A percentile compares a stretch with the other conserved stretches of the same genome.
Evolutionary conservation across 2,797 vertebrate species (phyloP).

Genomic region (Prunella strophiata): DNA sequence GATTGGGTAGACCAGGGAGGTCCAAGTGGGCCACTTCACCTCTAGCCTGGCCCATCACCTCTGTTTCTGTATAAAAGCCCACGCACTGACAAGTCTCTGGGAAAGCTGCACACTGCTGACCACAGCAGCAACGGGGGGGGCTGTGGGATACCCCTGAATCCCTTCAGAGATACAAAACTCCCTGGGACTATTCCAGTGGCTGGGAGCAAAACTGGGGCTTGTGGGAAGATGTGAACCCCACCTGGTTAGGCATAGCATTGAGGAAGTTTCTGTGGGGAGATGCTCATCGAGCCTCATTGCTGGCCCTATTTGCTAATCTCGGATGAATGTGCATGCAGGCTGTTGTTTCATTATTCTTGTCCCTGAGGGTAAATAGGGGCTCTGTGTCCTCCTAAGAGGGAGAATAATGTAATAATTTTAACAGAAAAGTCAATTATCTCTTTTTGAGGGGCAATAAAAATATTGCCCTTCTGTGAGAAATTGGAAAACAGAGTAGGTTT

Average conservation of each 20-base stretch:
- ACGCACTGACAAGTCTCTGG: accelerated
- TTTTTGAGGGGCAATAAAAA: neutral
- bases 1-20: neutral
- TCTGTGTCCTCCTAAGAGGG: neutral
- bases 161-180: neutral
- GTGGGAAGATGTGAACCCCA: accelerated
- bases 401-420: neutral
- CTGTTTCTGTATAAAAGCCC: neutral
- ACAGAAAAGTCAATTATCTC: neutral
- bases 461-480: neutral
- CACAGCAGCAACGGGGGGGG: accelerated
- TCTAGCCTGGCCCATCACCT: neutral
- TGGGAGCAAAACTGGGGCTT: neutral
- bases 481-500: neutral
- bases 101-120: neutral
- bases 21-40: neutral
- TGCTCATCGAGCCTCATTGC: neutral
- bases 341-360: neutral
- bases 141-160: neutral
- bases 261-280: neutral
- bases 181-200: neutral
- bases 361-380: neutral
- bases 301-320: neutral
- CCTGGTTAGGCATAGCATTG: accelerated
- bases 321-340: neutral